A percentile compares a stretch with the other conserved stretches of the same genome.
These are phyloP conservation scores for Anneissia japonica DNA, from an alignment of 35 echinoderm and acorn worm genomes.

Conservation along the genomic window DNA sequence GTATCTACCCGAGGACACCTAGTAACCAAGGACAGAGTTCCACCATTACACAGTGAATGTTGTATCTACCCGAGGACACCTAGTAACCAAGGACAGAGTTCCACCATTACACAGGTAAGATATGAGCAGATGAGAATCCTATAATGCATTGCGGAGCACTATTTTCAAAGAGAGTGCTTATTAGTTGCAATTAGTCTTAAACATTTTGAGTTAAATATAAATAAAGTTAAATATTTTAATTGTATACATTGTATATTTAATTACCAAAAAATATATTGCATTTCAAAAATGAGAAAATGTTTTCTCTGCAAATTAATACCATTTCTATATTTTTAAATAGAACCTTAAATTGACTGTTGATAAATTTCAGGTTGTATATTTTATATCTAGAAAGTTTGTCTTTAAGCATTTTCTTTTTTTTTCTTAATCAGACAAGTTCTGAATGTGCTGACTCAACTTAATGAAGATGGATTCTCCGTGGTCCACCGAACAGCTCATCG, in stretches of 20 bases:
- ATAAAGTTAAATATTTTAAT: not conserved
- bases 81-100: conserved; percentile 70
- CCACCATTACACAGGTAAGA: conserved; percentile 78
- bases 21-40: conserved; percentile 64
- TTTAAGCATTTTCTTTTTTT: conserved; percentile 4
- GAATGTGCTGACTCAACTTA: conserved; percentile 70
- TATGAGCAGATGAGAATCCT: not conserved
- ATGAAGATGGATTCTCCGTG: conserved; percentile 64
- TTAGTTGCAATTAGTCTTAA: not conserved
- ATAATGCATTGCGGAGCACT: not conserved
- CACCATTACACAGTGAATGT: conserved; percentile 64
- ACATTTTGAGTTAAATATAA: not conserved
- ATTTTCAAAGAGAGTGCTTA: not conserved
- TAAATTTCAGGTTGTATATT: too few species aligned
- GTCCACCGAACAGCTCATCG: conserved; percentile 57
- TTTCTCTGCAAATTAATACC: not conserved
- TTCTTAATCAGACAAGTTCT: conserved; percentile 64
- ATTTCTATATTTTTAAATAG: not conserved
- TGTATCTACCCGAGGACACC: conserved; percentile 58
- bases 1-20: conserved; percentile 66
- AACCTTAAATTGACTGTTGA: not conserved
- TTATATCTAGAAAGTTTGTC: too few species aligned
- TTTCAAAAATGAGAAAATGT: not conserved
- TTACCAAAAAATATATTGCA: not conserved
- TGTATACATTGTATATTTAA: not conserved